These are phyloP conservation scores for Melanotaenia nigrans DNA, from an alignment of 2,797 vertebrate species.

Conservation along the genomic window DNA sequence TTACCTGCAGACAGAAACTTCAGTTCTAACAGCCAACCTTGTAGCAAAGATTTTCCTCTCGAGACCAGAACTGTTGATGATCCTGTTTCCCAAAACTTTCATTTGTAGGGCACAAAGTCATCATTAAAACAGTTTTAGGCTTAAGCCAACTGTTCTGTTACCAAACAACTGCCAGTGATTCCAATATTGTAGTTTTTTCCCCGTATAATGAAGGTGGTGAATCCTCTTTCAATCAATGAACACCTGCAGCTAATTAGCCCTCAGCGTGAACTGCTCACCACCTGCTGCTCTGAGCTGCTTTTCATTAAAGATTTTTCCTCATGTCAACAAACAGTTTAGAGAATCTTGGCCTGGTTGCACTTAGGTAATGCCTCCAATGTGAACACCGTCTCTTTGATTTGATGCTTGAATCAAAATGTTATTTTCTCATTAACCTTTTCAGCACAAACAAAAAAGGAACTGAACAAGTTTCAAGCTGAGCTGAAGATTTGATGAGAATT, in stretches of 20 bases:
- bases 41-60: neutral
- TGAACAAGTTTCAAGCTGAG: neutral
- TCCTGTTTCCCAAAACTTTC: neutral
- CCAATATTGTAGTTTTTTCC: neutral
- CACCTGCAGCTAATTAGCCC: slow-evolving; percentile 49
- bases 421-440: neutral
- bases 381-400: neutral
- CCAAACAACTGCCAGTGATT: slow-evolving; percentile 11
- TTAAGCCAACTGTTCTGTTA: neutral
- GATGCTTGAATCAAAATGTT: neutral
- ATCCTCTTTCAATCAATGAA: slow-evolving; percentile 23
- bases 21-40: neutral
- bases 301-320: slow-evolving; percentile 32
- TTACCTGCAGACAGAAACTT: neutral
- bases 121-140: slow-evolving; percentile 14
- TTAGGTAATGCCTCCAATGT: neutral
- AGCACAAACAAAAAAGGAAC: neutral
- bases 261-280: slow-evolving; percentile 29
- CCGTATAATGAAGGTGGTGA: neutral
- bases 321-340: slow-evolving; percentile 23
- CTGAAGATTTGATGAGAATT: neutral
- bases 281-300: slow-evolving; percentile 31
- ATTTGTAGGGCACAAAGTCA: too few relatives aligned
- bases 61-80: neutral
- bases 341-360: neutral